These are phyloP conservation scores for Cyanoderma ruficeps DNA, from an alignment of 2,113 vertebrate species.

Conservation along the genomic window DNA sequence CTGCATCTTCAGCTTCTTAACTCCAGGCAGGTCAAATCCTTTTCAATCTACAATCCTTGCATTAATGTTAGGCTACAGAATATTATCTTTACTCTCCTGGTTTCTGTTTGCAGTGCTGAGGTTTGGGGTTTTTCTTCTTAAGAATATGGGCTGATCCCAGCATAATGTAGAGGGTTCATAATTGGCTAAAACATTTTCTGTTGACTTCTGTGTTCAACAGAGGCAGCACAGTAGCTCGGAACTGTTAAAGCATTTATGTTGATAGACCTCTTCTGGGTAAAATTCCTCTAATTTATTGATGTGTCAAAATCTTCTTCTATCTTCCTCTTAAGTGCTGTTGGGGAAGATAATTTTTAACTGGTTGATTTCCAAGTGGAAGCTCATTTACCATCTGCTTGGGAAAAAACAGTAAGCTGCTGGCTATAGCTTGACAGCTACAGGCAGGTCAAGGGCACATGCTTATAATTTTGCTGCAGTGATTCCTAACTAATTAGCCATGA, in stretches of 20 bases:
- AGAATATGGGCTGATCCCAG: not conserved
- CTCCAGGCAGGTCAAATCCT: not conserved
- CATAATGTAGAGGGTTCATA: not conserved
- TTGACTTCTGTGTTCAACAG: not conserved
- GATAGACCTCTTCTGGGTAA: not conserved
- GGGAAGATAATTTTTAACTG: constrained; percentile 7
- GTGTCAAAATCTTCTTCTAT: not conserved
- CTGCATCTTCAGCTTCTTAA: not conserved
- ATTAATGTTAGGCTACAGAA: not conserved
- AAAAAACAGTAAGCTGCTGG: not conserved
- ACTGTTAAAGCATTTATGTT: not conserved
- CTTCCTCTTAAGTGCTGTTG: not conserved
- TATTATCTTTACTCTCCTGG: not conserved
- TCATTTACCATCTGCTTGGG: constrained; percentile 1
- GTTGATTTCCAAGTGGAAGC: not conserved
- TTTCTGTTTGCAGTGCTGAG: not conserved
- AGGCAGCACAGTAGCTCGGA: not conserved
- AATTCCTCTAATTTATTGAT: not conserved
- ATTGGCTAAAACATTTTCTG: not conserved
- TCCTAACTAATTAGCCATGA: not conserved
- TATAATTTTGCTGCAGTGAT: constrained; percentile 3
- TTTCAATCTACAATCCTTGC: not conserved
- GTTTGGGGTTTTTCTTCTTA: not conserved
- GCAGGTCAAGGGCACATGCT: constrained; percentile 6
- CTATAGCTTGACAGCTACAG: not conserved